These are phyloP conservation scores for Labeo catla DNA, from an alignment of 2,113 vertebrate species.

Conservation along the genomic window DNA sequence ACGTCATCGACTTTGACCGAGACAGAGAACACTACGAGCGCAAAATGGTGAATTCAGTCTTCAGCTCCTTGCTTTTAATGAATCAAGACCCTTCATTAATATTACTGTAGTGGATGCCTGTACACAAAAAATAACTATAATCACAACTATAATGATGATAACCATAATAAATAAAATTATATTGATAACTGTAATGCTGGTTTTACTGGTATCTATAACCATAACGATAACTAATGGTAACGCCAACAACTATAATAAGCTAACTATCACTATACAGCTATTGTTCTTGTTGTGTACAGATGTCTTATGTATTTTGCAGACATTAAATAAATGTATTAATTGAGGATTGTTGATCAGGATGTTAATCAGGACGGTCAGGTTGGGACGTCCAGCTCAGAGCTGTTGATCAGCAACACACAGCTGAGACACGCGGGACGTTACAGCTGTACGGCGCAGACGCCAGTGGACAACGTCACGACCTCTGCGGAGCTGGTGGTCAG, in stretches of 20 bases:
- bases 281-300: too few species aligned
- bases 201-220: too few species aligned
- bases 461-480: slow-evolving; percentile 90
- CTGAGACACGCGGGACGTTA: slow-evolving; percentile 90
- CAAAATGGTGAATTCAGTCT: slow-evolving; percentile 77
- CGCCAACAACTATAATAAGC: too few species aligned
- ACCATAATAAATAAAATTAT: not conserved
- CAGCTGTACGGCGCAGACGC: slow-evolving; percentile 90
- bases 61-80: not conserved
- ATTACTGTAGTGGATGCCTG: not conserved
- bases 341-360: not conserved
- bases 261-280: too few species aligned
- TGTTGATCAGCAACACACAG: slow-evolving; percentile 88
- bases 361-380: slow-evolving; percentile 73
- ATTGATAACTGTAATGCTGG: not conserved
- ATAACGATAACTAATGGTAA: too few species aligned
- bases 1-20: slow-evolving; percentile 87
- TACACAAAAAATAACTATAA: not conserved
- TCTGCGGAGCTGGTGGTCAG: slow-evolving; percentile 92
- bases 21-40: slow-evolving; percentile 85
- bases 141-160: not conserved
- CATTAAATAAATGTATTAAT: not conserved
- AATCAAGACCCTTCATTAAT: not conserved
- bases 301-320: not conserved
- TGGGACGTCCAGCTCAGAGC: slow-evolving; percentile 84